Evolutionary conservation across 2,888 invertebrate species (phyloP).

Genomic region (Rutpela maculata): DNA sequence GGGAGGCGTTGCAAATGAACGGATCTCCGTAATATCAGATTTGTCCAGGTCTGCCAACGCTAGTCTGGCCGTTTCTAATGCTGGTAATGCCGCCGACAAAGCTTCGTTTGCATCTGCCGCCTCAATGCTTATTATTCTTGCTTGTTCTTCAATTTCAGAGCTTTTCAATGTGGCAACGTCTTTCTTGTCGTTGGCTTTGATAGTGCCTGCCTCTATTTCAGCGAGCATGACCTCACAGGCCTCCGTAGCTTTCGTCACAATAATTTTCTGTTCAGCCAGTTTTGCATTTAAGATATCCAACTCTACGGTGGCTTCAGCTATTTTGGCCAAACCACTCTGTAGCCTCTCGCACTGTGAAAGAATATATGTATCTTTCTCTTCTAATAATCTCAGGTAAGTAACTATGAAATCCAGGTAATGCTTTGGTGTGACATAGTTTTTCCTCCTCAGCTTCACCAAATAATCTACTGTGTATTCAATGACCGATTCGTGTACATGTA

Average conservation of each 20-base stretch:
- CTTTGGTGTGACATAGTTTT: conserved; percentile 93
- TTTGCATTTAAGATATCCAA: conserved; percentile 87
- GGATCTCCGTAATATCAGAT: conserved; percentile 93
- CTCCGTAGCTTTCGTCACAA: conserved; percentile 87
- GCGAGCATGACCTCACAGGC: conserved; percentile 87
- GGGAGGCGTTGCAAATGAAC: conserved; percentile 94
- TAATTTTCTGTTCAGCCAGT: conserved; percentile 87
- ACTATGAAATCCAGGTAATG: conserved; percentile 92
- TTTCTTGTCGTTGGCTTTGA: conserved; percentile 86
- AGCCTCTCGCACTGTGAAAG: conserved; percentile 82
- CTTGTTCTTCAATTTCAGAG: conserved; percentile 88
- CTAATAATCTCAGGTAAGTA: conserved; percentile 85
- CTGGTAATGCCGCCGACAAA: conserved; percentile 88
- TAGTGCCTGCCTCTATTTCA: conserved; percentile 85
- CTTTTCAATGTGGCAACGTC: conserved; percentile 87
- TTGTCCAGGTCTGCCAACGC: conserved; percentile 91
- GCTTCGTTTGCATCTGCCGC: conserved; percentile 90
- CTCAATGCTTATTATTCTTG: conserved; percentile 85
- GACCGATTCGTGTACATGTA: conserved; percentile 88
- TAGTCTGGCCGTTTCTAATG: conserved; percentile 85
- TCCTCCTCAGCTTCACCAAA: conserved; percentile 82
- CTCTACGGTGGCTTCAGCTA: conserved; percentile 90
- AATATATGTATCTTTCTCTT: conserved; percentile 81
- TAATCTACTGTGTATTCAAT: conserved; percentile 85
- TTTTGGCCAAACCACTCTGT: conserved; percentile 85